These are phyloP conservation scores for Holcopasites calliopsidis DNA, from an alignment of 1,140 invertebrate species.

Conservation along the genomic window DNA sequence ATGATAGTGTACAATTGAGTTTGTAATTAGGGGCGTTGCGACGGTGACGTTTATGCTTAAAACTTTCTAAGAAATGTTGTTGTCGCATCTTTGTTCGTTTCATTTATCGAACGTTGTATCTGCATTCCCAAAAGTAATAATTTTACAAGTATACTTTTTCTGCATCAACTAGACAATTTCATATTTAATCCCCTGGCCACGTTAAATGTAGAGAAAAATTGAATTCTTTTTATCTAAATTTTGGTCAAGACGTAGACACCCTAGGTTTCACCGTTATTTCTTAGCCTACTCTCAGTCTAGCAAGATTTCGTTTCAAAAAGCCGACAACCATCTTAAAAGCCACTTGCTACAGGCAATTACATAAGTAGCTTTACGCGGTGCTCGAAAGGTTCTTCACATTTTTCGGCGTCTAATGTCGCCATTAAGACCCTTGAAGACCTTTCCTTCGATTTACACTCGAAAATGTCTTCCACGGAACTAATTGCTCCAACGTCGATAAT, in stretches of 20 bases:
- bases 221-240: too few relatives aligned
- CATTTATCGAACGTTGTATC: constrained; percentile 14
- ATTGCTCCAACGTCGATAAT: not conserved
- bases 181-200: too few relatives aligned
- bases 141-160: not conserved
- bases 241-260: too few relatives aligned
- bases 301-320: not conserved
- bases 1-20: constrained; percentile 27
- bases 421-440: not conserved
- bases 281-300: not conserved
- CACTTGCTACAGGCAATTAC: constrained; percentile 15
- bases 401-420: not conserved
- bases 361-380: not conserved
- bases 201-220: too few relatives aligned
- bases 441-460: not conserved
- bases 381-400: not conserved
- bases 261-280: not conserved
- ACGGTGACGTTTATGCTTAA: constrained; percentile 19
- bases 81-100: constrained; percentile 1
- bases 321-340: not conserved
- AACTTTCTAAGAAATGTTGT: constrained; percentile 42
- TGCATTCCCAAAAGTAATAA: too few relatives aligned
- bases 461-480: not conserved
- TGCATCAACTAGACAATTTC: too few relatives aligned
- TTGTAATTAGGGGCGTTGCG: constrained; percentile 30